A percentile compares a stretch with the other conserved stretches of the same genome.
Conservation (phyloP, 2,797 vertebrate genomes). For the Graptemys geographica region DNA sequence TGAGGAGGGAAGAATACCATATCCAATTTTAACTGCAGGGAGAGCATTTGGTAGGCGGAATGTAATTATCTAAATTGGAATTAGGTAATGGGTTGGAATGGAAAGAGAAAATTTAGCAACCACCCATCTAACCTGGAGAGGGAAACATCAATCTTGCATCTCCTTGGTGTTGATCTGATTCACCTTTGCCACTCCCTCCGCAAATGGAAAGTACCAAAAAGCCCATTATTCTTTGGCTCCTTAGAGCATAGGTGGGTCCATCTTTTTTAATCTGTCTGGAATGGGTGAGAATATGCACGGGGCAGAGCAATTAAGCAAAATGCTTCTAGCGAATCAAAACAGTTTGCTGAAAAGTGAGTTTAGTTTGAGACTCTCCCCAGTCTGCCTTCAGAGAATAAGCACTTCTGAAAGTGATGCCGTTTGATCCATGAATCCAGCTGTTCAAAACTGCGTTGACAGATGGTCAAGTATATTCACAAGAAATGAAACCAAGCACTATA, state of each 20-base stretch:
- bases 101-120: constrained; percentile 10
- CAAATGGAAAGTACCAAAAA: not conserved
- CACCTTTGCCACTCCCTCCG: not conserved
- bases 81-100: not conserved
- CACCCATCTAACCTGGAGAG: not conserved
- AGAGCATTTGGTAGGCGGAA: not conserved
- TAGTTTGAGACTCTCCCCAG: constrained; percentile 34
- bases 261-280: constrained; percentile 27
- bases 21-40: not conserved
- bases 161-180: not conserved
- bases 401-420: not conserved
- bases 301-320: constrained; percentile 55
- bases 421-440: not conserved
- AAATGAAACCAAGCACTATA: not conserved
- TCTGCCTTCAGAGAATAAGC: constrained; percentile 37
- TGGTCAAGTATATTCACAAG: not conserved
- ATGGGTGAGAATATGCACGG: constrained; percentile 53
- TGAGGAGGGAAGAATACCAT: not conserved
- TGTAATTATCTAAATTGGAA: accelerated
- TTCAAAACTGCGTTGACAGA: not conserved
- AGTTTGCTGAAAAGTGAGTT: constrained; percentile 31
- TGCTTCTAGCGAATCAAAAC: constrained; percentile 36
- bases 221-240: constrained; percentile 38
- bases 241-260: constrained; percentile 57
- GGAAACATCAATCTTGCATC: not conserved